Evolutionary conservation across 2,113 vertebrate genomes (phyloP).

Genomic region (Phainopepla nitens): DNA sequence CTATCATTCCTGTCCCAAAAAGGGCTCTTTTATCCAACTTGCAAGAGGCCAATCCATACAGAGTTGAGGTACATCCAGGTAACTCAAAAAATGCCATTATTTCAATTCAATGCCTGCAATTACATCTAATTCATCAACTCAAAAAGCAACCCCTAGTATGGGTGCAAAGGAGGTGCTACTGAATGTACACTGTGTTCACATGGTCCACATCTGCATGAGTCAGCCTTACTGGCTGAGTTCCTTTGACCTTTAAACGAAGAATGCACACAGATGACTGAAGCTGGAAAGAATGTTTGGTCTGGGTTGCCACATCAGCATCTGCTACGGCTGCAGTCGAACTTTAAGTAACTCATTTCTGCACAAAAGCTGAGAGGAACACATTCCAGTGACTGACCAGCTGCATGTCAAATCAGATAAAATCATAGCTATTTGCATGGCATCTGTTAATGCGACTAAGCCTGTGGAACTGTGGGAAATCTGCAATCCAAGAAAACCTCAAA

Average conservation of each 20-base stretch:
- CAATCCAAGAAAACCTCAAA: not conserved
- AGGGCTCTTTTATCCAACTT: not conserved
- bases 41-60: not conserved
- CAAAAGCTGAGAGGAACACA: not conserved
- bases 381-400: not conserved
- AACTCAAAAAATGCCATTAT: not conserved
- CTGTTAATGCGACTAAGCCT: not conserved
- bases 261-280: slow-evolving; percentile 7
- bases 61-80: not conserved
- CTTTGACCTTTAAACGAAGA: slow-evolving; percentile 64
- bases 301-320: slow-evolving; percentile 63
- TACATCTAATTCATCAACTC: not conserved
- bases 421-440: not conserved
- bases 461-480: not conserved
- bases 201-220: not conserved
- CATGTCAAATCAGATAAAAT: not conserved
- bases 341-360: not conserved
- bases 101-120: not conserved
- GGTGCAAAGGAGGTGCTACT: not conserved
- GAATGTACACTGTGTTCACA: not conserved
- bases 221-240: not conserved
- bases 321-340: not conserved
- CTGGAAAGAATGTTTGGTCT: slow-evolving; percentile 59
- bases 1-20: not conserved
- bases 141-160: not conserved